Evolutionary conservation across 2,113 vertebrate species (phyloP).

Genomic region (Ctenodactylus gundi): DNA sequence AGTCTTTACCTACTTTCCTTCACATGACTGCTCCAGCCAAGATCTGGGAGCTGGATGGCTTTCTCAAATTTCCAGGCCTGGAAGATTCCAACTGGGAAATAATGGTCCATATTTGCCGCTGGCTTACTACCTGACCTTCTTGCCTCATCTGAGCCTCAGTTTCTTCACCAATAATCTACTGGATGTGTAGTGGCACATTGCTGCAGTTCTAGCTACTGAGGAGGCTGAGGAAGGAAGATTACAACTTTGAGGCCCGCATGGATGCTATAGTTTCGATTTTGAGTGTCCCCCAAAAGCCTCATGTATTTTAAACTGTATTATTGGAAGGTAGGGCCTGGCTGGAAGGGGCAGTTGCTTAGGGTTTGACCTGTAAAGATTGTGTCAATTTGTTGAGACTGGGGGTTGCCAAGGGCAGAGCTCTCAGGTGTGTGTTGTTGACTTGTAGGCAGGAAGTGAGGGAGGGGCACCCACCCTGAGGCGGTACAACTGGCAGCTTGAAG

Average conservation of each 20-base stretch:
- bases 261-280: too few species aligned
- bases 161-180: background rate
- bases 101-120: background rate
- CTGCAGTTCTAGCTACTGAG: background rate
- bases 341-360: too few species aligned
- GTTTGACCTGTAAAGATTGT: too few species aligned
- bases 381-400: too few species aligned
- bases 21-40: background rate
- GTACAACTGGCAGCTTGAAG: too few species aligned
- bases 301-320: too few species aligned
- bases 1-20: background rate
- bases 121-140: background rate
- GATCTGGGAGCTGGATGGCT: background rate
- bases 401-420: too few species aligned
- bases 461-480: too few species aligned
- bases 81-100: background rate
- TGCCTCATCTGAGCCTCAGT: background rate
- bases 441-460: too few species aligned
- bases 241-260: background rate
- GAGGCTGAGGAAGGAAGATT: background rate
- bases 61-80: constrained; percentile 18
- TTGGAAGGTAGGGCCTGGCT: too few species aligned
- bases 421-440: too few species aligned
- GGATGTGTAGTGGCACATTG: background rate
- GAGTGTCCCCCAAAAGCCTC: too few species aligned